These are phyloP conservation scores for Drosophila prosaltans DNA, from an alignment of 1,140 invertebrate species.

Conservation along the genomic window DNA sequence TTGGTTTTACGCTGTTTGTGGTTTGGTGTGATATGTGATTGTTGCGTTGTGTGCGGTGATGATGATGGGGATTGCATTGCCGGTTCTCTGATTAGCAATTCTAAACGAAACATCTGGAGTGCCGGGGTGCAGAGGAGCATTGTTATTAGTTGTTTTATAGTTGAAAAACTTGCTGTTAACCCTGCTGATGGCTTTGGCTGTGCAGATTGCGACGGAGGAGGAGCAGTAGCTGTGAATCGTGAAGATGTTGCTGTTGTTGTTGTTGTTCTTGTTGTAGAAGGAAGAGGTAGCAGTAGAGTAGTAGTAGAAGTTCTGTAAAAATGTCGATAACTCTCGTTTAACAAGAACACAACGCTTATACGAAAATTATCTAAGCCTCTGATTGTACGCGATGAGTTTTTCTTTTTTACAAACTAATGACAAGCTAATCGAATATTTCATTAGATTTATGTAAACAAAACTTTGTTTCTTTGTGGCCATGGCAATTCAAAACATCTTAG, in stretches of 20 bases:
- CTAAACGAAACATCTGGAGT: slow-evolving; percentile 42
- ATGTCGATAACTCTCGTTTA: slow-evolving; percentile 62
- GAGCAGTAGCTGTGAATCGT: slow-evolving; percentile 40
- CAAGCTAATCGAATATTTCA: slow-evolving; percentile 1
- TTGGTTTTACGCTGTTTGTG: slow-evolving; percentile 1
- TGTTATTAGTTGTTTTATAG: slow-evolving; percentile 51
- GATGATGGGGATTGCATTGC: slow-evolving; percentile 39
- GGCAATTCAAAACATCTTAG: neutral
- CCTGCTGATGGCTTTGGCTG: slow-evolving; percentile 61
- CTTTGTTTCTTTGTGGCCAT: neutral
- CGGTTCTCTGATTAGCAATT: slow-evolving; percentile 41
- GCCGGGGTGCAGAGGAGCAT: slow-evolving; percentile 49
- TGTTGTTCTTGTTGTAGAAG: slow-evolving; percentile 62
- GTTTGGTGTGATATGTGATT: slow-evolving; percentile 3
- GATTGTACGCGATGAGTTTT: slow-evolving; percentile 13
- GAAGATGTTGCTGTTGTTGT: slow-evolving; percentile 58
- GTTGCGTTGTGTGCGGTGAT: slow-evolving; percentile 14
- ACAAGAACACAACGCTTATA: slow-evolving; percentile 44
- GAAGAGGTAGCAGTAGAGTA: slow-evolving; percentile 65
- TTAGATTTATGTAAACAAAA: neutral
- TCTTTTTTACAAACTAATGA: neutral
- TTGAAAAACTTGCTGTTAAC: slow-evolving; percentile 54
- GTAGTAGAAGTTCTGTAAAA: slow-evolving; percentile 65
- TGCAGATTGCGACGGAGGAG: slow-evolving; percentile 52
- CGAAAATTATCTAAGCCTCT: slow-evolving; percentile 19